phyloP scores from a whole-genome alignment of 2,797 vertebrate genomes.

The Syngnathus rostellatus region DNA sequence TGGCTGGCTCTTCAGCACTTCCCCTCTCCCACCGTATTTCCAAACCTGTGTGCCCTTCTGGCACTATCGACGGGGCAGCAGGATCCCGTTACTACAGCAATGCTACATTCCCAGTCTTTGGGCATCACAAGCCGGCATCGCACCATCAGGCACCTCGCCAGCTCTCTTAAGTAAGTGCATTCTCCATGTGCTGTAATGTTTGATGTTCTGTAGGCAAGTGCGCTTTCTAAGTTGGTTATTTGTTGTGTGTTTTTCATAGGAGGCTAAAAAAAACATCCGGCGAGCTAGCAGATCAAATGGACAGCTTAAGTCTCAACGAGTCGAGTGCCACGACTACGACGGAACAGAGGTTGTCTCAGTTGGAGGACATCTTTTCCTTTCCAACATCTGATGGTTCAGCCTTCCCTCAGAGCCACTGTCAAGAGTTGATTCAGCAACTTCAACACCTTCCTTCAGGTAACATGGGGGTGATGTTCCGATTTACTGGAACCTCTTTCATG shows the following conservation, averaged over 20 bases:
- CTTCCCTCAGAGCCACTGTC: conserved; percentile 63
- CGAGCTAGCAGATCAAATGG: conserved; percentile 66
- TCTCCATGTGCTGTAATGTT: neutral
- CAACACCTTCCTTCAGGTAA: conserved; percentile 52
- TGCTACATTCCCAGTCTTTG: conserved; percentile 77
- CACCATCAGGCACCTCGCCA: conserved; percentile 72
- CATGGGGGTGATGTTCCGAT: neutral
- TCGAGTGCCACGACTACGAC: neutral
- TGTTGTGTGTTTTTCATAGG: conserved; percentile 45
- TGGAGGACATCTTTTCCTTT: conserved; percentile 77
- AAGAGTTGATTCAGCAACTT: conserved; percentile 60
- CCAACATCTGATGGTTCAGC: conserved; percentile 34
- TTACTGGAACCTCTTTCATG: neutral
- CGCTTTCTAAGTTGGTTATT: neutral
- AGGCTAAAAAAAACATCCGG: conserved; percentile 70
- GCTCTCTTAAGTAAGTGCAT: conserved; percentile 69
- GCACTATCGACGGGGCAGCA: conserved; percentile 69
- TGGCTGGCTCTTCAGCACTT: conserved; percentile 75
- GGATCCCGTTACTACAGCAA: conserved; percentile 73
- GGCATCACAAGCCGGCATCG: conserved; percentile 80
- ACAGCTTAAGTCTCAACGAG: conserved; percentile 65
- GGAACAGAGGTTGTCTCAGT: conserved; percentile 45
- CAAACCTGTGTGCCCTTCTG: conserved; percentile 72
- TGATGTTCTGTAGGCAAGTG: neutral
- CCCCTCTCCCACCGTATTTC: conserved; percentile 72